Evolutionary conservation across 30 jellyfish, hydroid and myxozoan species (phyloP).

Genomic region (Aurelia sp.): DNA sequence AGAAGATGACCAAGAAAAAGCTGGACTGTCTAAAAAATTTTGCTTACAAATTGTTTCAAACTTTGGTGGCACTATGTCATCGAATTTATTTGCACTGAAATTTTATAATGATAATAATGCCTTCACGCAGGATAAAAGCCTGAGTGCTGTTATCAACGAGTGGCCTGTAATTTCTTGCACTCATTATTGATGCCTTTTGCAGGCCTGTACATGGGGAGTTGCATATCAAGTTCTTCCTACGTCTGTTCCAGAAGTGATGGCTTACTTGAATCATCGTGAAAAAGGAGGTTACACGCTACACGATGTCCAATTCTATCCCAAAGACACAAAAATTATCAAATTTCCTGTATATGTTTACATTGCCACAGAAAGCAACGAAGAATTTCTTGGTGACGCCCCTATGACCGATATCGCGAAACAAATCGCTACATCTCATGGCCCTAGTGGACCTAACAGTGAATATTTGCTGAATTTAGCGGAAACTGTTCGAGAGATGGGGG

Average conservation of each 20-base stretch:
- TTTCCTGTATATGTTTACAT: slow-evolving; percentile 81
- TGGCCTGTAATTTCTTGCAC: not conserved
- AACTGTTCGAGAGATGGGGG: slow-evolving; percentile 71
- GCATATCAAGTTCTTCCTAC: slow-evolving; percentile 81
- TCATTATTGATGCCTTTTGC: not conserved
- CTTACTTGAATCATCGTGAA: slow-evolving; percentile 86
- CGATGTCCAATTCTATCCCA: slow-evolving; percentile 66
- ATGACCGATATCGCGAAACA: slow-evolving; percentile 83
- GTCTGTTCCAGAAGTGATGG: slow-evolving; percentile 80
- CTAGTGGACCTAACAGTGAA: slow-evolving; percentile 95
- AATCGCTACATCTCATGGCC: slow-evolving; percentile 81
- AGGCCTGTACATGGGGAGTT: slow-evolving; percentile 91
- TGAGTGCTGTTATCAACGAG: no score
- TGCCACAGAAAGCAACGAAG: slow-evolving; percentile 77
- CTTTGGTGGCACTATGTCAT: no score
- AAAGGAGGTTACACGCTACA: slow-evolving; percentile 95
- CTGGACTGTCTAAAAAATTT: no score
- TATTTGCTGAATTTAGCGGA: slow-evolving; percentile 70
- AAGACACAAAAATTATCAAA: slow-evolving; percentile 10
- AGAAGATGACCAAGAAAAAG: no score
- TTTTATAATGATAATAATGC: no score
- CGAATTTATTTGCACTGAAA: no score
- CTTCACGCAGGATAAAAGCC: no score
- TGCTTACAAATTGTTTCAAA: no score
- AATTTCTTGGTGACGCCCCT: slow-evolving; percentile 89